These are phyloP conservation scores for Prostheceraeus crozeri DNA, from an alignment of 2,888 invertebrate genomes.

Conservation along the genomic window DNA sequence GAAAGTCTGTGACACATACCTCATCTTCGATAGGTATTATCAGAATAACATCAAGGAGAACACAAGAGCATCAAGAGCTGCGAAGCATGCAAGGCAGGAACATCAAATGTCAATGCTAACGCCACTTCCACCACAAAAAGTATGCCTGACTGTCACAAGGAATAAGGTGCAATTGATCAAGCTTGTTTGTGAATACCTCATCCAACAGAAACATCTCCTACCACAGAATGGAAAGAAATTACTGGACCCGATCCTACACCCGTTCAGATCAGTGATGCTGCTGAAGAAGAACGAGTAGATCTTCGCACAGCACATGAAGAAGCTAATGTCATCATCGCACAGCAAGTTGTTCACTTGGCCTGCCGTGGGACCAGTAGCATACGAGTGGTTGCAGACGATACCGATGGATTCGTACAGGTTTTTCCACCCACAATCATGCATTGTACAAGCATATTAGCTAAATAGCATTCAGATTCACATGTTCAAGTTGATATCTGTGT, in stretches of 20 bases:
- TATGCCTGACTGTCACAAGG: slow-evolving; percentile 39
- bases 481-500: no score
- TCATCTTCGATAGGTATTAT: slow-evolving; percentile 23
- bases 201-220: slow-evolving; percentile 14
- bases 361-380: slow-evolving; percentile 7
- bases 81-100: slow-evolving; percentile 1
- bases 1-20: slow-evolving; percentile 1
- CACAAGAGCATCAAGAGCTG: slow-evolving; percentile 6
- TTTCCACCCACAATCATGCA: no score
- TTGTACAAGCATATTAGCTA: no score
- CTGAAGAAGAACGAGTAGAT: slow-evolving; percentile 30
- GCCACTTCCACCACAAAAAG: slow-evolving; percentile 39
- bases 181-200: slow-evolving; percentile 38
- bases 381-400: slow-evolving; percentile 15
- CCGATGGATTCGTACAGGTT: slow-evolving; percentile 2
- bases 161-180: slow-evolving; percentile 41
- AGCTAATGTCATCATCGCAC: slow-evolving; percentile 40
- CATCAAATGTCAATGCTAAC: slow-evolving; percentile 33
- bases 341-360: slow-evolving; percentile 33
- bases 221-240: slow-evolving; percentile 21
- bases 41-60: slow-evolving; percentile 6
- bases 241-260: slow-evolving; percentile 27
- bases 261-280: slow-evolving; percentile 13
- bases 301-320: slow-evolving; percentile 41
- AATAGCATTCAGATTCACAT: no score